Base-by-base conservation (phyloP, 2,797 vertebrate species). In the Clamator glandarius region DNA sequence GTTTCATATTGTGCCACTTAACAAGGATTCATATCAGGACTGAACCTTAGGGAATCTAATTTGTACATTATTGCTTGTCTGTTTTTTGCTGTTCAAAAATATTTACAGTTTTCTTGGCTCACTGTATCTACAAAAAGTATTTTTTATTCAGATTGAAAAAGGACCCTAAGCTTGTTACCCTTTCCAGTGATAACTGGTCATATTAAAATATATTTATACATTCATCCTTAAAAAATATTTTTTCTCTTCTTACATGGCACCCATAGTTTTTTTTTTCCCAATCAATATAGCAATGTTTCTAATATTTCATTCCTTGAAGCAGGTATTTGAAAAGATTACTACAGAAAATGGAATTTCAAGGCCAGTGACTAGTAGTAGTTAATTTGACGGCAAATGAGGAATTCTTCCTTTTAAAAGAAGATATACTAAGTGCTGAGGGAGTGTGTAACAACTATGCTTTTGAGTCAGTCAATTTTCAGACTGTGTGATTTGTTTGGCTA, bases 21-120 rank as follows among this genome's bases (percentile, higher is more conserved):
- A 93, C 66, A 84, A 94, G 80, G 68, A 78, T 25, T 19, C 63
- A 2, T 69, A 84, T 83, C 58, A 87, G 79, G 84, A 91, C 11
- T 93, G 73, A 88, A 77, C 70, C 35, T 92, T n/a, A 8, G 89
- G 84, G 85, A 96, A 89, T 84, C 63, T 96, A 86, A 94, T 93
- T 89, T 89, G 67, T 50, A 72, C 35, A 13, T 93, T 77, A 92
- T 95, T 94, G 58, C 7, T n/a, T 92, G 55, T 92, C 54, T 78
- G 85, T 87, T 91, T 94, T 96, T 85, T 68, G 19, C 28, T 80
- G 5, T 61, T 96, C 62, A 70, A 39, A 13, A 83, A 35, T 61
- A 29, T 93, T 93, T 95, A 75, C 33, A 51, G 42, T 61, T 83
- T 97, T 94, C 68, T 73, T 89, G 42, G 41, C 54, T 79, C 63